A percentile compares a stretch with the other conserved stretches of the same genome.
These are phyloP conservation scores for Drosophila athabasca DNA, from an alignment of 1,140 invertebrate species.

Conservation along the genomic window DNA sequence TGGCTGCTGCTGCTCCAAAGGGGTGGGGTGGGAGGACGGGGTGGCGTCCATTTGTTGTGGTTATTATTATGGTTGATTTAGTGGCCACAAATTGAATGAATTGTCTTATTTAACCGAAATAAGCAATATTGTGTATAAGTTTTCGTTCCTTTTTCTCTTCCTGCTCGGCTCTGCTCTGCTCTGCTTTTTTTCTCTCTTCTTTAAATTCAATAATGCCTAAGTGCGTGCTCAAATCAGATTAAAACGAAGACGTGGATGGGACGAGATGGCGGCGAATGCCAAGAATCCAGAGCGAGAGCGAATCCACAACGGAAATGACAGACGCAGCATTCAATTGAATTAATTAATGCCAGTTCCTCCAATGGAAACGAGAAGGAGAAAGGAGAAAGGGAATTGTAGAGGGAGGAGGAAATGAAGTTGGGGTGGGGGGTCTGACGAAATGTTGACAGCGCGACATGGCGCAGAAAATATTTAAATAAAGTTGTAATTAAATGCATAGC, in stretches of 20 bases:
- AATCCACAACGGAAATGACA: conserved; percentile 61
- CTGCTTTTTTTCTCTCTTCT: conserved; percentile 8
- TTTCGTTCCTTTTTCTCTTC: not conserved
- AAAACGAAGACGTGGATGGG: conserved; percentile 51
- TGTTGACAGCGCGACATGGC: conserved; percentile 51
- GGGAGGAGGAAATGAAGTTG: conserved; percentile 6
- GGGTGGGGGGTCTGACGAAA: conserved; percentile 34
- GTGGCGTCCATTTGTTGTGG: conserved; percentile 70
- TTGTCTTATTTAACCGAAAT: conserved; percentile 80
- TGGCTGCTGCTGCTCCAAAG: not conserved
- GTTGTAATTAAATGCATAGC: conserved; percentile 78
- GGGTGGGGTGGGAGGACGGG: not conserved
- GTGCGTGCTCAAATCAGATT: conserved; percentile 76
- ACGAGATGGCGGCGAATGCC: not conserved
- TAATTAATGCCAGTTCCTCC: conserved; percentile 67
- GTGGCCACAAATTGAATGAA: conserved; percentile 82
- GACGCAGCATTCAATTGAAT: conserved; percentile 71
- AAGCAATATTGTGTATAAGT: conserved; percentile 62
- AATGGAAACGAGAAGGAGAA: conserved; percentile 37
- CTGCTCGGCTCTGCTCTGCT: not conserved
- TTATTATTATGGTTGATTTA: conserved; percentile 82
- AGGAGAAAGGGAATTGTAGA: not conserved
- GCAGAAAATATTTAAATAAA: conserved; percentile 79
- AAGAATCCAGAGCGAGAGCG: conserved; percentile 3
- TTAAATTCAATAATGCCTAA: conserved; percentile 77